Base-by-base conservation (phyloP, 2,888 invertebrate genomes). In the Xestobium rufovillosum region DNA sequence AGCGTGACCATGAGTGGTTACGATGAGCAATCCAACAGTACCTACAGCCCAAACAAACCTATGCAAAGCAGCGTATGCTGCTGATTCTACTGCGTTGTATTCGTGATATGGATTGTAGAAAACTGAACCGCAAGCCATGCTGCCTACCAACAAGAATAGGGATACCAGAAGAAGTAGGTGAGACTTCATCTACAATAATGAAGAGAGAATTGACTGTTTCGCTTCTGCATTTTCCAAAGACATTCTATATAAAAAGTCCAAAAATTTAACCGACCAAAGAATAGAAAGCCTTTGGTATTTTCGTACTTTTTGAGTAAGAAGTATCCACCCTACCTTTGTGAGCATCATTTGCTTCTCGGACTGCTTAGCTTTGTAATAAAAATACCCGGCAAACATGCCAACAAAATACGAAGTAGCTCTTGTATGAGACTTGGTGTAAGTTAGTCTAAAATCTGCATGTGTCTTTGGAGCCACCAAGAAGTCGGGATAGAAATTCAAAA, bases 381-480 rank as follows among this genome's bases (percentile, higher is more conserved):
- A 8, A n/a, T 19, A 19, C 0, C 75, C 76, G 11, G 67, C 65
- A 28, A 70, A 58, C 50, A 76, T 68, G 1, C 78, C 78, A 3
- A 76, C 60, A 3, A 75, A 57, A 46, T 77, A 77, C 0, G 76
- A 66, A 0, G 71, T 67, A 11, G 69, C 71, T 4, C 78, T 63
- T 0, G 71, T 70, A 55, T 78, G 76, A 1, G 73, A 71, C 48
- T 73, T 75, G 31, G 72, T 72, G 46, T 78, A 78, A 0, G 68
- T 65, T 13, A 69, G 35, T 17, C 70, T 63, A 52, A 74, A 76
- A 46, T 73, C 70, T 9, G 59, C 48, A 39, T 69, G 67, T 0
- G 49, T 59, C 14, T 73, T 70, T 1, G 75, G 73, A 23, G 68
- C 61, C 1, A 59, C 52, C 15, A 75, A 47, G 39, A 75, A 74